These are phyloP conservation scores for Diplosoma virens DNA, from an alignment of 23 tunicate genomes.

Conservation along the genomic window DNA sequence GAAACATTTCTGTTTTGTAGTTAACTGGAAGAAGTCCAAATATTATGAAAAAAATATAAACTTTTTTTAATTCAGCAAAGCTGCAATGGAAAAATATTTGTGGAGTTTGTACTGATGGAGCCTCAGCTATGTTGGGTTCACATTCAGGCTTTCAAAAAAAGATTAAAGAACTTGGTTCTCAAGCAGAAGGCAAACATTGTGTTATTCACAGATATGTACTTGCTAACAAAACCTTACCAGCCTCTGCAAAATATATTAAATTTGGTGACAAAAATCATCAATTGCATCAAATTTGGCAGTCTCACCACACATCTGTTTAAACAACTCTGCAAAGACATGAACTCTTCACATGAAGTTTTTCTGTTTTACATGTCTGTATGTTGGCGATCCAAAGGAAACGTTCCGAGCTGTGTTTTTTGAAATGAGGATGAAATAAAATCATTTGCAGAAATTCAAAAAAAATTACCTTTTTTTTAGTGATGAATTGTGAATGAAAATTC, in stretches of 20 bases:
- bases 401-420: conserved; percentile 15
- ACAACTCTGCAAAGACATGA: conserved; percentile 30
- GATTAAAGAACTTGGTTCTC: conserved; percentile 2
- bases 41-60: neutral
- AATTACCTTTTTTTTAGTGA: conserved; percentile 2
- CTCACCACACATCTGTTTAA: conserved; percentile 7
- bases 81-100: conserved; percentile 27
- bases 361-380: conserved; percentile 24
- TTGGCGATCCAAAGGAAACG: conserved; percentile 41
- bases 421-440: neutral
- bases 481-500: conserved; percentile 9
- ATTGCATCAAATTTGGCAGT: neutral
- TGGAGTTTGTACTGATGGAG: conserved; percentile 40
- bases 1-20: neutral
- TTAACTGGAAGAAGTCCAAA: neutral
- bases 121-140: conserved; percentile 24
- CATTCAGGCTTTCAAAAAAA: conserved; percentile 8
- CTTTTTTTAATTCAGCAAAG: neutral
- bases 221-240: neutral
- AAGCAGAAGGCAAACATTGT: neutral
- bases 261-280: conserved; percentile 1
- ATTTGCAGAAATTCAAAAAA: neutral
- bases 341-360: neutral
- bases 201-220: neutral
- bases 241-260: neutral